These are phyloP conservation scores for Congeria kusceri DNA, from an alignment of 2,888 invertebrate genomes.

Conservation along the genomic window DNA sequence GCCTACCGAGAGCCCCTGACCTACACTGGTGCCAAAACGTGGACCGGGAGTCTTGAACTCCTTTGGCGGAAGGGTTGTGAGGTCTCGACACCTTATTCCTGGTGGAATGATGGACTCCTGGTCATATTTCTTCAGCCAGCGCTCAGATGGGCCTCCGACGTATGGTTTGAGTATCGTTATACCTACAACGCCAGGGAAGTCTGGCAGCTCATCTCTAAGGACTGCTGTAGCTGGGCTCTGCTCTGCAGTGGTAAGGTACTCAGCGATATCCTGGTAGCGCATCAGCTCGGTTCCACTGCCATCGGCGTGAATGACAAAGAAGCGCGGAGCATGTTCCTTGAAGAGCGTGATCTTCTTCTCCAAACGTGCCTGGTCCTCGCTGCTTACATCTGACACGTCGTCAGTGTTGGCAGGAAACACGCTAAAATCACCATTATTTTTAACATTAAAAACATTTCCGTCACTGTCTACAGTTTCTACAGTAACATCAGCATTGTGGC, in stretches of 20 bases:
- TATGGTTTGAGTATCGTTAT: constrained; percentile 83
- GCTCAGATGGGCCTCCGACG: constrained; percentile 77
- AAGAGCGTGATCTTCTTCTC: constrained; percentile 72
- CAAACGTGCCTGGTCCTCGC: constrained; percentile 61
- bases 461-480: constrained; percentile 82
- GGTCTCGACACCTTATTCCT: constrained; percentile 82
- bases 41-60: constrained; percentile 83
- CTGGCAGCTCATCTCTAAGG: constrained; percentile 82
- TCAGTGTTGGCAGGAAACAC: constrained; percentile 73
- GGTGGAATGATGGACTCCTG: constrained; percentile 83
- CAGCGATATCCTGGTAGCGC: constrained; percentile 83
- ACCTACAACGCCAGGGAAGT: constrained; percentile 83
- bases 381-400: constrained; percentile 71
- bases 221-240: constrained; percentile 83
- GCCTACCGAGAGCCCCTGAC: constrained; percentile 82
- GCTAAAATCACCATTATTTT: constrained; percentile 80
- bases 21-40: constrained; percentile 82
- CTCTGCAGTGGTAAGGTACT: constrained; percentile 81
- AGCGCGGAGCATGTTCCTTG: constrained; percentile 83
- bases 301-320: constrained; percentile 83
- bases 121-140: constrained; percentile 83
- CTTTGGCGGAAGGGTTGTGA: constrained; percentile 81
- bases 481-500: constrained; percentile 82
- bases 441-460: constrained; percentile 83
- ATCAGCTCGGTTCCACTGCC: constrained; percentile 84